A percentile compares a stretch with the other conserved stretches of the same genome.
These are phyloP conservation scores for Tetramorium parvispinum DNA, from an alignment of 1,140 invertebrate genomes.

Conservation along the genomic window DNA sequence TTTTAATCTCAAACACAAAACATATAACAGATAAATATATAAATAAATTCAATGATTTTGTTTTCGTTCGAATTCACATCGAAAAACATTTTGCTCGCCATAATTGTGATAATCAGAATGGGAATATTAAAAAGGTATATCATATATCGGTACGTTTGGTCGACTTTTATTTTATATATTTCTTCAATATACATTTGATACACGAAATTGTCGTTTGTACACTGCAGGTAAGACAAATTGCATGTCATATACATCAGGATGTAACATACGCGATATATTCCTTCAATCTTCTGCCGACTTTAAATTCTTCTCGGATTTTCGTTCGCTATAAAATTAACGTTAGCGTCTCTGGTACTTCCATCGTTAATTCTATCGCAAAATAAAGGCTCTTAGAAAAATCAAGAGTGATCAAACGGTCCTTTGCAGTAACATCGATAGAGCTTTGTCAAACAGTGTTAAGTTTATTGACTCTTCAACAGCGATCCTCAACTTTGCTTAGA, in stretches of 20 bases:
- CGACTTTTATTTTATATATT: conserved; percentile 64
- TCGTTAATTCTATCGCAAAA: conserved; percentile 12
- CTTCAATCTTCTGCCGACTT: neutral
- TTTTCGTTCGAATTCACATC: neutral
- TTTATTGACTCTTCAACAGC: conserved; percentile 42
- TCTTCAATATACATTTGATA: conserved; percentile 66
- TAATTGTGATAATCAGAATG: too few relatives aligned
- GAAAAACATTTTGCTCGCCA: neutral
- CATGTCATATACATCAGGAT: conserved; percentile 56
- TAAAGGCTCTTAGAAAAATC: conserved; percentile 14
- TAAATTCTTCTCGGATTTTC: neutral
- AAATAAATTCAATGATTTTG: neutral
- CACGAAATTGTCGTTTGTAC: conserved; percentile 67
- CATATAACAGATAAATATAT: neutral
- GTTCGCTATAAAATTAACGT: conserved; percentile 17
- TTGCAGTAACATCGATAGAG: conserved; percentile 8
- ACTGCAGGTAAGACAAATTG: conserved; percentile 56
- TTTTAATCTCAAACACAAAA: neutral
- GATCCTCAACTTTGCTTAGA: conserved; percentile 43
- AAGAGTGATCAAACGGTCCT: neutral
- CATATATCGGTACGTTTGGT: conserved; percentile 34
- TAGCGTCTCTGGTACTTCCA: neutral
- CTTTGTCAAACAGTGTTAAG: conserved; percentile 27
- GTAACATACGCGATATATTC: conserved; percentile 31
- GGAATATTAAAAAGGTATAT: neutral